Percentiles rank a stretch among this genome's conserved stretches.
phyloP scores from a whole-genome alignment of 2,888 invertebrate genomes.

The Tridacna crocea region DNA sequence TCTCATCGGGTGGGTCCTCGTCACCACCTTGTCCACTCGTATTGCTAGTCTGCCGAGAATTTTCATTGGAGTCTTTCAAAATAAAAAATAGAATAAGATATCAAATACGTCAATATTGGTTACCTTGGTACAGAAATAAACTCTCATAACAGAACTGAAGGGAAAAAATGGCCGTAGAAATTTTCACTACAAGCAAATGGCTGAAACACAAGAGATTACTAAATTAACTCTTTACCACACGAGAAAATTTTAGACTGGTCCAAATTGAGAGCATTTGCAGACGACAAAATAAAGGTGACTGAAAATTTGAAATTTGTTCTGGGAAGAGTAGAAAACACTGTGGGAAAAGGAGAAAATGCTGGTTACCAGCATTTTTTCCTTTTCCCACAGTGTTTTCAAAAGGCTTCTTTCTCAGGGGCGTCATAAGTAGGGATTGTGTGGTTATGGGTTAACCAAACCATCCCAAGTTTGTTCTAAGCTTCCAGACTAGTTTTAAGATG shows the following conservation, averaged over 20 bases:
- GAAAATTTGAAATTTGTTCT: neutral
- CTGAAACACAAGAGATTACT: no score
- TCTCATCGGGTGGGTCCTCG: constrained; percentile 70
- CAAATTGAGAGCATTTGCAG: no score
- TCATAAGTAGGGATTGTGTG: no score
- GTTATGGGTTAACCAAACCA: no score
- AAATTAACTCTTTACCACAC: neutral
- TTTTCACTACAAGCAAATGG: no score
- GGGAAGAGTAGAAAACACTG: constrained; percentile 4
- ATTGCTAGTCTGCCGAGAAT: neutral
- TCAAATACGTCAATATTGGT: neutral
- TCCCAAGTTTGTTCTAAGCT: no score
- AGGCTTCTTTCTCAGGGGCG: no score
- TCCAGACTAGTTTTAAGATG: no score
- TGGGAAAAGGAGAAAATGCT: constrained; percentile 5
- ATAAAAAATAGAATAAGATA: neutral
- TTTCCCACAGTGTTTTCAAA: constrained; percentile 9
- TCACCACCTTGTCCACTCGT: constrained; percentile 58
- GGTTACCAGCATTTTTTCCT: constrained; percentile 2
- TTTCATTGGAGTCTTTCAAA: neutral
- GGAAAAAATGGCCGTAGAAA: neutral
- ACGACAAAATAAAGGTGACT: no score
- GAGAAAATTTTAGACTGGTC: no score
- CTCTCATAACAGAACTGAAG: neutral
- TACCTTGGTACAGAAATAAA: neutral